These are phyloP conservation scores for Papilio demoleus DNA, from an alignment of 2,888 invertebrate species.

Conservation along the genomic window DNA sequence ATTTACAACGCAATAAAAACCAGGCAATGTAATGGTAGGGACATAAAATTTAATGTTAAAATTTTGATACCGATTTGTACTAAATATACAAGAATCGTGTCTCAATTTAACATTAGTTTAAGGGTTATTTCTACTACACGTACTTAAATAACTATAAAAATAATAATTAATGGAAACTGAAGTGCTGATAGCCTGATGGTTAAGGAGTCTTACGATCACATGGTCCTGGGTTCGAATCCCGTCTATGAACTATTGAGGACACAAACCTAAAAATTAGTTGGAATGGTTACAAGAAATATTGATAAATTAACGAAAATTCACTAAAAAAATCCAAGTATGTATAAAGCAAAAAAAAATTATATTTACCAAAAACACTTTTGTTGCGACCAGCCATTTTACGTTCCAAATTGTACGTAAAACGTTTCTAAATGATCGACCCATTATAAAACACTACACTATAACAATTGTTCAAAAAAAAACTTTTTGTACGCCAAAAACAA, in stretches of 20 bases:
- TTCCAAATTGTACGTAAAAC: constrained; percentile 69
- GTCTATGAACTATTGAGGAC: too few species aligned
- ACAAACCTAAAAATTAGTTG: too few species aligned
- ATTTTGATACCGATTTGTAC: constrained; percentile 11
- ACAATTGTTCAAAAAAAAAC: constrained; percentile 4
- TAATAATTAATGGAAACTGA: too few species aligned
- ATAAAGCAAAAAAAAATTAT: constrained; percentile 8
- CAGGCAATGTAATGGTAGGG: constrained; percentile 13
- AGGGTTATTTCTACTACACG: too few species aligned
- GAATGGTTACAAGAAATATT: too few species aligned
- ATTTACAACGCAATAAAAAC: constrained; percentile 4
- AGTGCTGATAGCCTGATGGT: too few species aligned
- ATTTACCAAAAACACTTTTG: constrained; percentile 75
- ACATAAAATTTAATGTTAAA: constrained; percentile 20
- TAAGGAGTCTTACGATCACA: too few species aligned
- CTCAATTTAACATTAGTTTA: background rate
- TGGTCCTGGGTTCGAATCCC: too few species aligned
- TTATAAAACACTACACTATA: constrained; percentile 45
- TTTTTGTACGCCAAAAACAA: background rate
- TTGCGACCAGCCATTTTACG: constrained; percentile 57
- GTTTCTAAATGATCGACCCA: constrained; percentile 62
- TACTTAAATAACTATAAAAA: too few species aligned
- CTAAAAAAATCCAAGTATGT: too few species aligned
- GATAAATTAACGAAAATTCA: too few species aligned
- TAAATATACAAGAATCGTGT: background rate